Evolutionary conservation across 2,797 vertebrate genomes (phyloP).

Genomic region (Rhyacichthys aspro): DNA sequence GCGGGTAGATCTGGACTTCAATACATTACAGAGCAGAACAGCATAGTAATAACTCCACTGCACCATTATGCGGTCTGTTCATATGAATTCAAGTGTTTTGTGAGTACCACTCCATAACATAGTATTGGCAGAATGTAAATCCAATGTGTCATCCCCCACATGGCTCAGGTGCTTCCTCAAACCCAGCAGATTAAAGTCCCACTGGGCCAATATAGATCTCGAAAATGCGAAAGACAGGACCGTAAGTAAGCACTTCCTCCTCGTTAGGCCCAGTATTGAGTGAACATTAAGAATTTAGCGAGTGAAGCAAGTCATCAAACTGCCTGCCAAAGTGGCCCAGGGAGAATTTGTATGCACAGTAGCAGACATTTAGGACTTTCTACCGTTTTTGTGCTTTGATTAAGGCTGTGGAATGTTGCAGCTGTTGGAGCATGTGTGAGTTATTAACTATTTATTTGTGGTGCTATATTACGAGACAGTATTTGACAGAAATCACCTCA

Average conservation of each 20-base stretch:
- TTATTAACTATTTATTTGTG: neutral
- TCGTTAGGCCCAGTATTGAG: slow-evolving; percentile 5
- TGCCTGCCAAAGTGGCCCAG: neutral
- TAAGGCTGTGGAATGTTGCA: neutral
- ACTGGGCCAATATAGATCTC: slow-evolving; percentile 9
- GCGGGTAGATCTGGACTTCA: neutral
- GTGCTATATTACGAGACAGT: neutral
- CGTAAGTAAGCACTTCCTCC: slow-evolving; percentile 1
- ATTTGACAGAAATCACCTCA: too few species aligned
- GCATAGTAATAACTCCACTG: neutral
- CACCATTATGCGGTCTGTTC: neutral
- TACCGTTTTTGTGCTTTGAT: neutral
- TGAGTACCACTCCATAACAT: neutral
- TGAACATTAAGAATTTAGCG: slow-evolving; percentile 16
- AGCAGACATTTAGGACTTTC: neutral
- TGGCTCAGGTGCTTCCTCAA: slow-evolving; percentile 29
- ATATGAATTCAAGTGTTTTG: neutral
- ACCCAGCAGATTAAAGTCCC: slow-evolving; percentile 9
- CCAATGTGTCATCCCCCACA: too few species aligned
- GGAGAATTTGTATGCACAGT: slow-evolving; percentile 1
- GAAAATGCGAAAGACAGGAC: slow-evolving; percentile 1
- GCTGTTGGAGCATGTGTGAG: neutral
- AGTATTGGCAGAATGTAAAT: neutral
- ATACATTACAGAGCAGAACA: neutral
- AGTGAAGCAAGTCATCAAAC: slow-evolving; percentile 9